Base-by-base conservation (phyloP, 2,113 vertebrate species). In the Rutilus rutilus region DNA sequence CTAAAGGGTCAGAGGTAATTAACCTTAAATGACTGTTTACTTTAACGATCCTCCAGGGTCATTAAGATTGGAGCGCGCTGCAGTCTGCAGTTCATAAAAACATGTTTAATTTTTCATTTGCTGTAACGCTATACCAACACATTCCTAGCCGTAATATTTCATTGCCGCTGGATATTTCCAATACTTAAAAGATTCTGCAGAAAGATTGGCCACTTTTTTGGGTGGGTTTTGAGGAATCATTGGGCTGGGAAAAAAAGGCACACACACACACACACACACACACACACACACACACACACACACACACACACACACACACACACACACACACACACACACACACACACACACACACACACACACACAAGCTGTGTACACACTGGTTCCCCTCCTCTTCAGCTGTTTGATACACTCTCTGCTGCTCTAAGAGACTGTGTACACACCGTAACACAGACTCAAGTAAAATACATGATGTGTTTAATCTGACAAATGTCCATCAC, bases 21-120 rank as follows among this genome's bases (percentile, higher is more conserved):
- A 79, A 85, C 76, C 84, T 85, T 59, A 85, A 85, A 85, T 69
- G 59, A 79, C 77, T 64, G 45, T 79, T 85, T 71, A 85, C 75
- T 78, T 45, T 57, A 78, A 78, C 84, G 65, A 39, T 85, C 47
- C 84, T 85, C 62, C 30, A 42, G 76, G 76, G 76, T 78, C 17
- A n/a, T 67, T 69, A 78, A 42, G 76, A 77, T 21, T 67, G 42
- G 62, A 69, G 17, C n/a, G 25, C 27, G 77, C 64, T 54, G 36
- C 39, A 77, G 54, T 65, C 60, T 64, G n/a, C 57, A 78, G 60
- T 79, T 59, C 36, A 67, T 85, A 85, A 67, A 69, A 33, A 54
- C 75, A 25, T 78, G 15, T 64, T 25, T 65, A 78, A 50, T 69
- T 39, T 79, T 79, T 79, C 30, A 79, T 79, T 60, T 59, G 52